phyloP scores from a whole-genome alignment of 1,140 invertebrate species.

The Caenorhabditis elegans region DNA sequence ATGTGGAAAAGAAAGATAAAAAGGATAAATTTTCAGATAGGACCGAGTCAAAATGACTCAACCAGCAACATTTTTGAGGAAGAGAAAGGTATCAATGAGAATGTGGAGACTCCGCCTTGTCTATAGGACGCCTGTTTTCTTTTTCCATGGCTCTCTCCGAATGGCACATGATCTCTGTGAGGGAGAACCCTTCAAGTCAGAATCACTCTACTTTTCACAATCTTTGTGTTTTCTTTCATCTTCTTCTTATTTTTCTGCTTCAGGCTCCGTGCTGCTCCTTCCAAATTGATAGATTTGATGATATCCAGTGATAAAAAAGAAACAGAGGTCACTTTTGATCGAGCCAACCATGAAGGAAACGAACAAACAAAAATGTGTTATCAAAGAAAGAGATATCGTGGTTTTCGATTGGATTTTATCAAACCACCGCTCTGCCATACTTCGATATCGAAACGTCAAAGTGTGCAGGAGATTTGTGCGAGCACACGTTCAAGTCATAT shows the following conservation, averaged over 20 bases:
- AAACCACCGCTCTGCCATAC: too few species aligned
- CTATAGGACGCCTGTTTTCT: constrained; percentile 23
- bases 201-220: not conserved
- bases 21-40: not conserved
- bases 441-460: constrained; percentile 19
- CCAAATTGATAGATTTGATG: too few species aligned
- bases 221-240: constrained; percentile 30
- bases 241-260: not conserved
- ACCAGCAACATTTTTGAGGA: not conserved
- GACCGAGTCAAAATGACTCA: not conserved
- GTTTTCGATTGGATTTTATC: constrained; percentile 1
- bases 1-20: too few species aligned
- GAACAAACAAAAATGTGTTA: constrained; percentile 16
- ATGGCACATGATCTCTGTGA: not conserved
- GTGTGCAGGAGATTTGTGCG: constrained; percentile 8
- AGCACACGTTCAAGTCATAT: constrained; percentile 33
- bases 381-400: not conserved
- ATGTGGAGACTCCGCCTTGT: not conserved
- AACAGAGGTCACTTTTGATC: constrained; percentile 4
- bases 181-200: not conserved
- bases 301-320: not conserved
- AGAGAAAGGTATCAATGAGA: not conserved
- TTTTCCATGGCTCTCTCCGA: not conserved
- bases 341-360: not conserved
- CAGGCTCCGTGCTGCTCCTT: not conserved